Evolutionary conservation across 2,113 vertebrate species (phyloP).

Genomic region (Atrichornis clamosus): DNA sequence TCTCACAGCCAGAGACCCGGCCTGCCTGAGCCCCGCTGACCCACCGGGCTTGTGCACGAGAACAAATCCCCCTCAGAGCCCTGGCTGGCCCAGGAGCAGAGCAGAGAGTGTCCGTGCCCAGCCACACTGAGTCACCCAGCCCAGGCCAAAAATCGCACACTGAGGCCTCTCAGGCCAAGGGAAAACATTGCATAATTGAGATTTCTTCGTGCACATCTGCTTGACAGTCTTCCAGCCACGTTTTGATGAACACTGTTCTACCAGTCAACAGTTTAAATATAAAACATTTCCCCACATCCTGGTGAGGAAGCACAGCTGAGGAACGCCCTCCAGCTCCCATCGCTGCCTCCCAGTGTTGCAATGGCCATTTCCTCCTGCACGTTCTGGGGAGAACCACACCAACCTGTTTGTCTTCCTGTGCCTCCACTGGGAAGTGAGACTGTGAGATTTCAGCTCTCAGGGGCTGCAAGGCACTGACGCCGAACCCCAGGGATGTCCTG

Average conservation of each 20-base stretch:
- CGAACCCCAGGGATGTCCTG: neutral
- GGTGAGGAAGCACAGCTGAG: neutral
- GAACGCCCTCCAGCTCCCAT: neutral
- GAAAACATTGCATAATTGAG: neutral
- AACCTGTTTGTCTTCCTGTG: neutral
- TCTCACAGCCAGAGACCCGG: neutral
- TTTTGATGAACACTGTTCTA: neutral
- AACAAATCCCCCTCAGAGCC: neutral
- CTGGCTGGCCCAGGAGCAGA: neutral
- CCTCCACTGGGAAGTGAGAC: neutral
- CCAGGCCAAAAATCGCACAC: slow-evolving; percentile 10
- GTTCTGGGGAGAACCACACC: neutral
- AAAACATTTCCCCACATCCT: neutral
- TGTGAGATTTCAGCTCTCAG: neutral
- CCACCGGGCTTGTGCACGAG: accelerated
- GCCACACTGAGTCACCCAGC: neutral
- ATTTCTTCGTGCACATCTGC: neutral
- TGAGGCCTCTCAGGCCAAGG: neutral
- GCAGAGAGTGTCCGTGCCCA: neutral
- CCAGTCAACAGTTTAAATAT: neutral
- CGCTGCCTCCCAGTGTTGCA: neutral
- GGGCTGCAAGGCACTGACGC: neutral
- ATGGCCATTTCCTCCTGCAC: neutral
- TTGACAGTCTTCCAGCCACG: slow-evolving; percentile 9
- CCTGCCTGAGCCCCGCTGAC: neutral